Percentiles rank a stretch among this genome's conserved stretches.
Evolutionary conservation across 2,888 invertebrate species (phyloP).

Genomic region (Dasysyrphus tricinctus): DNA sequence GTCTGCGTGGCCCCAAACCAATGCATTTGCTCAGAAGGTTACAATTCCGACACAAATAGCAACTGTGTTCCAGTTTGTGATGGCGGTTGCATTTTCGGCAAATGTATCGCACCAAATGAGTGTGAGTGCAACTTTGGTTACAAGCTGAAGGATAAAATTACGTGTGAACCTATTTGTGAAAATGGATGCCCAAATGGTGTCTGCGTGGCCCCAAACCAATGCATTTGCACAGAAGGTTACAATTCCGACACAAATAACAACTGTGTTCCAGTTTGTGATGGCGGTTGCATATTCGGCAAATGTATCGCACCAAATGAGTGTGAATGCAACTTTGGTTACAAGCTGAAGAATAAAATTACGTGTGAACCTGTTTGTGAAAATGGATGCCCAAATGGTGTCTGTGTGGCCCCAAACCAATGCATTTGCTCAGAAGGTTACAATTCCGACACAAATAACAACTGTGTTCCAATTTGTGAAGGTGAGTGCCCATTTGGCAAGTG

Average conservation of each 20-base stretch:
- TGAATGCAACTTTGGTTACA: slow-evolving; percentile 80
- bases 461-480: slow-evolving; percentile 73
- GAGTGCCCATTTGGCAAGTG: slow-evolving; percentile 66
- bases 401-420: slow-evolving; percentile 79
- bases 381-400: slow-evolving; percentile 71
- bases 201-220: slow-evolving; percentile 78
- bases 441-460: not conserved
- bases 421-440: slow-evolving; percentile 81
- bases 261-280: slow-evolving; percentile 75
- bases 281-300: slow-evolving; percentile 80
- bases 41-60: slow-evolving; percentile 34
- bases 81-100: slow-evolving; percentile 80
- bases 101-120: slow-evolving; percentile 80
- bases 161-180: slow-evolving; percentile 53
- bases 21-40: slow-evolving; percentile 81
- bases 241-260: not conserved
- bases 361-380: slow-evolving; percentile 55
- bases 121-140: slow-evolving; percentile 81
- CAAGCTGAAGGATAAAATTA: slow-evolving; percentile 17
- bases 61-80: slow-evolving; percentile 75
- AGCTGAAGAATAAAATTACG: not conserved
- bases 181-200: slow-evolving; percentile 65
- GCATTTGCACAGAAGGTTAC: slow-evolving; percentile 81
- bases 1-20: slow-evolving; percentile 78
- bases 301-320: slow-evolving; percentile 81